Base-by-base conservation (phyloP, 2,113 vertebrate species). In the Psilopogon haemacephalus region DNA sequence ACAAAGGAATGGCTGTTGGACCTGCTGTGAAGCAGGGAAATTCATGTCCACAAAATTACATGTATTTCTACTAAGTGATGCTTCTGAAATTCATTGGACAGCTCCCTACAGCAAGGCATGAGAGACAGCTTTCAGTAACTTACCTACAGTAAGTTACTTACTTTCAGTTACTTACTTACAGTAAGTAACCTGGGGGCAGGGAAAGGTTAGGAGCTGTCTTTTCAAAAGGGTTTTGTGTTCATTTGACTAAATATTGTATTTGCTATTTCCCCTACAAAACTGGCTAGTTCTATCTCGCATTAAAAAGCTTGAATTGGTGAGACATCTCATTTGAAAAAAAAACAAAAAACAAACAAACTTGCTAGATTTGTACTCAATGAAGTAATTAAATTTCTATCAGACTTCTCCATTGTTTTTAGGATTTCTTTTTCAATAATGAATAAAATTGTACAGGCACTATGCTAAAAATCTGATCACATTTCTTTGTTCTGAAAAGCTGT, bases 151-250 rank as follows among this genome's bases (percentile, higher is more conserved):
- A n/a, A n/a, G n/a, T n/a, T n/a, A n/a, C n/a, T n/a, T n/a, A n/a
- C 42, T 38, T 72, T 33, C 35, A n/a, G 8, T 9, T 27, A 64
- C 4, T 3, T 15, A 17, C 32, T 8, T 4, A 38, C 0, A 1
- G 8, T 14, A 62, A 73, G 28, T 4, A 37, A 40, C 6, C 4
- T 7, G 18, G 15, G 9, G 28, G 6, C 11, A 3, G 16, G n/a
- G 48, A 18, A 33, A 42, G 13, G 13, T 2, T 44, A 3, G 3
- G 4, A 12, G 10, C 3, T 40, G 32, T 4, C 83, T 28, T 2
- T 67, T 6, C 21, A 35, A 23, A 50, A 24, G 2, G 3, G 4
- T 3, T 0, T n/a, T 10, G 26, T 7, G 12, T 33, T 13, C 12
- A 0, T 21, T 35, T 30, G 5, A 69, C 24, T 44, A 6, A 69